A percentile compares a stretch with the other conserved stretches of the same genome.
Evolutionary conservation across 2,888 invertebrate species (phyloP).

Genomic region (Blastobasis lacticolella): DNA sequence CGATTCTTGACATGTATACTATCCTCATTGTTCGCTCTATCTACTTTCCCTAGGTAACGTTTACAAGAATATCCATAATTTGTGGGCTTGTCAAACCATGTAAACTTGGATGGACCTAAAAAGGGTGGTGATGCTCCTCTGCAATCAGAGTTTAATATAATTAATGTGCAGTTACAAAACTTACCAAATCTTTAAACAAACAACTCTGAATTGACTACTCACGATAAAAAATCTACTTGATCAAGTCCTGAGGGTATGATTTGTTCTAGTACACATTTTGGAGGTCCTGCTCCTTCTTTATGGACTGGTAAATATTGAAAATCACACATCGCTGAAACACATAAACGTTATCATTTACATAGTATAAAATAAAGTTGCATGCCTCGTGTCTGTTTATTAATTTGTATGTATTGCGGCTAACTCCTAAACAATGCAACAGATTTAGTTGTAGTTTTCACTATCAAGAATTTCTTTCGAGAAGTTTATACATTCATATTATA

Average conservation of each 20-base stretch:
- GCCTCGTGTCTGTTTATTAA: too few species aligned
- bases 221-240: constrained; percentile 35
- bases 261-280: constrained; percentile 76
- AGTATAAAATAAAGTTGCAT: too few species aligned
- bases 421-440: too few species aligned
- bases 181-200: neutral
- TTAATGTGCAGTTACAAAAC: neutral
- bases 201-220: constrained; percentile 19
- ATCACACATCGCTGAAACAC: constrained; percentile 84
- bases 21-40: constrained; percentile 32
- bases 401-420: too few species aligned
- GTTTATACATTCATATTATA: too few species aligned
- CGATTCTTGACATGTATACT: constrained; percentile 43
- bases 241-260: constrained; percentile 75
- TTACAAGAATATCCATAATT: constrained; percentile 52
- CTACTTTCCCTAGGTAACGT: constrained; percentile 29
- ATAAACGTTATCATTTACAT: constrained; percentile 2
- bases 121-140: constrained; percentile 73
- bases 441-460: too few species aligned
- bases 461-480: too few species aligned
- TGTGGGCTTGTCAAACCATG: constrained; percentile 80
- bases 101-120: constrained; percentile 85
- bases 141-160: constrained; percentile 13
- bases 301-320: constrained; percentile 92
- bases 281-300: constrained; percentile 47